Evolutionary conservation across 2,888 invertebrate genomes (phyloP), one percentile per base, ranked within the genome.

Genomic region (Morinoia aosen): DNA sequence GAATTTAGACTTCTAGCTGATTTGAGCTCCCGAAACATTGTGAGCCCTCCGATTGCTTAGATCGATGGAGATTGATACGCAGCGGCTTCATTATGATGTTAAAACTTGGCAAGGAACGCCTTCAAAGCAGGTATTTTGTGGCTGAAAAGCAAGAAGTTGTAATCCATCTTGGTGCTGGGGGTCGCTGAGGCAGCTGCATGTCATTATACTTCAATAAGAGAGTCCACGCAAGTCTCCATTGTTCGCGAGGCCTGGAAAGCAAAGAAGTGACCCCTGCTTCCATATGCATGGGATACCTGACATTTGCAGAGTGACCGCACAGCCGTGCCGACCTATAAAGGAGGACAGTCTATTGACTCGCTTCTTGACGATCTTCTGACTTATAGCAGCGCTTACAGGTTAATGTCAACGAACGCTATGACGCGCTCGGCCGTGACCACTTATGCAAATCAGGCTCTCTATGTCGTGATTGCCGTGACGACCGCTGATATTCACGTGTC

Each of bases 261-360:
- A 90, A 90, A 90, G 90, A 90, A 90, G 39, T 90, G 90, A 90
- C 90, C 90, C 90, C 40, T 90, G 40, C 90, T 90, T 90, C 90
- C 90, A 90, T 90, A 90, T 90, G 90, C 90, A 90, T 90, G 90
- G 90, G 90, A 90, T 90, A 19, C 12, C 90, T 90, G 90, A 90
- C 90, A 90, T 90, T 90, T 90, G 48, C 90, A 90, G 90, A 90
- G 90, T 90, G 48, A 90, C 90, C 90, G 90, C 48, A 48, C 48
- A 39, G 90, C 48, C 33, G 48, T 90, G 14, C 16, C 90, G 90
- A 90, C 90, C 90, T 90, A 90, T 90, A 90, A 90, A 90, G 48
- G 90, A 39, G 90, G 40, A 40, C 48, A 39, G 39, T 90, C 48
- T 90, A 90, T 90, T 90, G 90, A 90, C 90, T 90, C 40, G 10